Base-by-base conservation (phyloP, 1,140 invertebrate species). In the Vollenhovia emeryi region DNA sequence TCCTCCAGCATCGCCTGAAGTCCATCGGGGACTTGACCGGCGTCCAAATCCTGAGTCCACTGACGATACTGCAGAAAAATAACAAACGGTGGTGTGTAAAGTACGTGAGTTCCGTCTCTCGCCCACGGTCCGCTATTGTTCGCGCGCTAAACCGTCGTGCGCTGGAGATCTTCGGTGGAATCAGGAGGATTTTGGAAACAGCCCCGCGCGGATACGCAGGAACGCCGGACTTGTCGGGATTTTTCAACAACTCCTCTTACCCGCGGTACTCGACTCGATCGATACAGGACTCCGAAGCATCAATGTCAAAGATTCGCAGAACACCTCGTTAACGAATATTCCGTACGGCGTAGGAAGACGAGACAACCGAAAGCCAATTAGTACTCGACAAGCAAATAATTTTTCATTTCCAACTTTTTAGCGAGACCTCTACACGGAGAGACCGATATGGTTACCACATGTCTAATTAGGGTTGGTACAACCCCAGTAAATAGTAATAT, bases 41-140 rank as follows among this genome's bases (percentile, higher is more conserved):
- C 97, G 90, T 98, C 97, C 71, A 98, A 92, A 86, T 98, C 97
- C 88, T 96, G 95, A 71, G 96, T 97, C 97, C 97, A 98, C 93
- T 96, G 95, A 91, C 97, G 97, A 94, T 97, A 98, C 97, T 98
- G 95, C 68, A 97, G 73, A 80, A 79, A 78, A 78, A 87, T 78
- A 86, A 76, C 71, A 52, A 24, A 76, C 24, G 30, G 21, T 57
- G 24, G 64, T 43, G 30, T 79, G 60, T 89, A 85, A 80, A 43
- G 50, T 55, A 80, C 48, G 50, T 57, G 11, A 55, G 36, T 43
- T 57, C 18, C 64, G 50, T 21, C 13, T 33, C 43, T 68, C 60
- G n/a, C n/a, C n/a, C n/a, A n/a, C n/a, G 13, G 15, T 45, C 24
- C 18, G 18, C 15, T 59, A 50, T 82, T 30, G 24, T 55, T 82